Evolutionary conservation across 2,113 vertebrate genomes (phyloP).

Genomic region (Choloepus hoffmanni): DNA sequence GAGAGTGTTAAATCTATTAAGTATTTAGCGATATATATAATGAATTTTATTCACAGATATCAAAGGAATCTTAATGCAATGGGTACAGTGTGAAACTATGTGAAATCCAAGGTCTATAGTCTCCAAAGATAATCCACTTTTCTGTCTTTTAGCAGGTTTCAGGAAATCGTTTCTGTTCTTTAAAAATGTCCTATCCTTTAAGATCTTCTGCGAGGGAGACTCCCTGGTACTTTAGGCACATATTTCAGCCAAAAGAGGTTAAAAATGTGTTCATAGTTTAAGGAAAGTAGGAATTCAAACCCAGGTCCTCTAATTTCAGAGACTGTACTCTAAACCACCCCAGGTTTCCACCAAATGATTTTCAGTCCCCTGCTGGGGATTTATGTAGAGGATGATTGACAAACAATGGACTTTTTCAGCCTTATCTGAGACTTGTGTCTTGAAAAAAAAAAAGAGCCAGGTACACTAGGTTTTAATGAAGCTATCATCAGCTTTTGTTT

Average conservation of each 20-base stretch:
- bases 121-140: background rate
- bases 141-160: background rate
- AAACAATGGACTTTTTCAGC: background rate
- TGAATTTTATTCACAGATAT: background rate
- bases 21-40: conserved; percentile 16
- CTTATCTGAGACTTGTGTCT: background rate
- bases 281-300: background rate
- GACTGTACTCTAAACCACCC: background rate
- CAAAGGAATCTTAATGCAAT: background rate
- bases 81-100: background rate
- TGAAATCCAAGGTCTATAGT: conserved; percentile 6
- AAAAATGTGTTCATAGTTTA: background rate
- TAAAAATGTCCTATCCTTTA: background rate
- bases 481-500: background rate
- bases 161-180: background rate
- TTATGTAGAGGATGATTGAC: background rate
- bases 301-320: background rate
- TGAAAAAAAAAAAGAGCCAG: background rate
- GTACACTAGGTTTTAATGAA: background rate
- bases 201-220: background rate
- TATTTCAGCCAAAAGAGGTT: background rate
- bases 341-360: background rate
- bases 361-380: background rate
- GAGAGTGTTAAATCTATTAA: background rate
- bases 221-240: background rate